Evolutionary conservation across 2,113 vertebrate genomes (phyloP), one percentile per base, ranked within the genome.

Genomic region (Monopterus albus): DNA sequence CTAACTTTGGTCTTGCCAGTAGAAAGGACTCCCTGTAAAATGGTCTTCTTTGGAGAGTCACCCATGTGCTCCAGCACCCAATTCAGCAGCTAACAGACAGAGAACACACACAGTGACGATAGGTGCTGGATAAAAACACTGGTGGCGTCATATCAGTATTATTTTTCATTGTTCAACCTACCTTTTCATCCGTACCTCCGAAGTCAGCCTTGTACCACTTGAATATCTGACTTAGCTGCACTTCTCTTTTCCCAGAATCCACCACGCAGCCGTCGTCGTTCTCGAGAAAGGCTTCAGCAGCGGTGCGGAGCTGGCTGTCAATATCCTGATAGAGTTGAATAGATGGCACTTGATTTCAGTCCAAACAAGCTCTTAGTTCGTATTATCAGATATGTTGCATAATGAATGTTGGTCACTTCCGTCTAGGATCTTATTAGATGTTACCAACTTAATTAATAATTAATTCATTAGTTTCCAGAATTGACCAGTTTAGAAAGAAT

Each of bases 141-240:
- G n/a, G n/a, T n/a, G n/a, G n/a, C n/a, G n/a, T n/a, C n/a, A n/a
- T n/a, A 52, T 33, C 17, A 42, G 39, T 18, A 18, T n/a, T 1
- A 31, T 52, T 52, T 31, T 55, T n/a, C n/a, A n/a, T n/a, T n/a
- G 26, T 31, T n/a, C 39, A 28, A 51, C 18, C 18, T 91, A 93
- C 94, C 88, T 92, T 92, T 64, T 93, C 92, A 72, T 95, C 92
- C 0, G 93, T 93, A 67, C 89, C 91, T 71, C 94, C 94, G 61
- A 95, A 95, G 77, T 95, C 94, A 10, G 72, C 75, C 73, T 92
- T 93, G 91, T 94, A 94, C 93, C 93, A 94, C 57, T 94, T 95
- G 62, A 94, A 95, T 71, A 95, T 92, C 75, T 92, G 91, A 84
- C 91, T 94, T 23, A 95, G 91, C 55, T 83, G 86, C 53, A 95